Base-by-base conservation (phyloP, 2,888 invertebrate species). In the Octodonta nipae region DNA sequence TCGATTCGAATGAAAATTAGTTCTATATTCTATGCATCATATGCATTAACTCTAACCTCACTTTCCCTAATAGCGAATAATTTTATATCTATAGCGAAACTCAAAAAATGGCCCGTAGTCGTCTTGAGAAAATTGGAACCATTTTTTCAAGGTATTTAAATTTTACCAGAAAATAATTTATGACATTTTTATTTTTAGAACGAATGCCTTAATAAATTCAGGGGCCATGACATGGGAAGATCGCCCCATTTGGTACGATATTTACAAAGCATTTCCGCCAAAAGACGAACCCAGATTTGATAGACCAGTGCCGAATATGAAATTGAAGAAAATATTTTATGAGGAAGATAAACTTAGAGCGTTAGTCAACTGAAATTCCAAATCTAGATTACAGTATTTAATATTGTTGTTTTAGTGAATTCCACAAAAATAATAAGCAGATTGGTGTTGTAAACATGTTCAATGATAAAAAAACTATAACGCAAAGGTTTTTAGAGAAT, bases 191-290 rank as follows among this genome's bases (percentile, higher is more conserved):
- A n/a, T 40, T 58, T 65, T 20, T 54, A 87, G 91, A 56, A 68
- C 80, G 2, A 71, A 74, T 45, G 87, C 89, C 4, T 65, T 96
- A 17, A 56, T 95, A 8, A 71, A 75, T 36, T 71, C 82, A 13
- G 83, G 84, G 28, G 89, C 83, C 3, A 65, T 92, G 58, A 78
- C 74, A 53, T 66, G 74, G 34, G 78, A 81, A 44, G 88, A 93
- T 49, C 71, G 81, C 41, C 96, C 96, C 0, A 37, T 95, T 6
- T 96, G 96, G 96, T 89, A 81, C 55, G 84, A 88, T 54, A 65
- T 96, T 13, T 95, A 92, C 56, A 75, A 76, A 60, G 76, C 82
- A 1, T 91, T 89, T 64, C 95, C 95, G 5, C 95, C 96, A 2
- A 74, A 76, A 43, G 62, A 74, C 26, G 85, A 87, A 51, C 95